Evolutionary conservation across 2,888 invertebrate genomes (phyloP).

Genomic region (Nezara viridula): DNA sequence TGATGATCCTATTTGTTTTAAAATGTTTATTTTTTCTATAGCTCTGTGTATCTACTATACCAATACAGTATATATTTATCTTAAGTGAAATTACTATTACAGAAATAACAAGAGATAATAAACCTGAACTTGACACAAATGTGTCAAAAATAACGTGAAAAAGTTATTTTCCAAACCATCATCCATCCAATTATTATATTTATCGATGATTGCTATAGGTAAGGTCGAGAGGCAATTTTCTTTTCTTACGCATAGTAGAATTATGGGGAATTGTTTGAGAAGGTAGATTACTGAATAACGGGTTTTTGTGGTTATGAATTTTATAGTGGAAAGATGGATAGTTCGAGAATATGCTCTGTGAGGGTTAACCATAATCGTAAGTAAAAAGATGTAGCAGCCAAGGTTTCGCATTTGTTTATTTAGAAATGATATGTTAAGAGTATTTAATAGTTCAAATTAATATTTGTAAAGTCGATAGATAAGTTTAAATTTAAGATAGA

Average conservation of each 20-base stretch:
- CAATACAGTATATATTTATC: too few species aligned
- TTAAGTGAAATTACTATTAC: too few species aligned
- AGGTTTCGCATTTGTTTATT: too few species aligned
- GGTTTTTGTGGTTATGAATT: neutral
- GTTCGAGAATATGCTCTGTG: neutral
- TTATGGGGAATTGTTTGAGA: neutral
- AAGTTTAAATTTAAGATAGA: too few species aligned
- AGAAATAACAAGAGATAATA: neutral
- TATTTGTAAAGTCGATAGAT: too few species aligned
- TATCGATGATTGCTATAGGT: neutral
- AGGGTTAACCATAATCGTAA: too few species aligned
- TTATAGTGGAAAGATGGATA: neutral
- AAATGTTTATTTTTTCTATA: too few species aligned
- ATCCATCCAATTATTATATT: neutral
- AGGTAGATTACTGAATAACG: neutral
- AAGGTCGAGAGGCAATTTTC: conserved; percentile 5
- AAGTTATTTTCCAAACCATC: neutral
- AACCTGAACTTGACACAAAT: neutral
- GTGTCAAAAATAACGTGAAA: neutral
- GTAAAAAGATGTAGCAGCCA: too few species aligned
- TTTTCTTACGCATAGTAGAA: neutral
- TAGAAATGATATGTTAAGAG: too few species aligned
- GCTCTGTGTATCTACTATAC: too few species aligned
- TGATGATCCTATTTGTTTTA: too few species aligned
- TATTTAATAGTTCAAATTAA: too few species aligned